Evolutionary conservation across 1,140 invertebrate species (phyloP).

Genomic region (Procambarus virginalis): DNA sequence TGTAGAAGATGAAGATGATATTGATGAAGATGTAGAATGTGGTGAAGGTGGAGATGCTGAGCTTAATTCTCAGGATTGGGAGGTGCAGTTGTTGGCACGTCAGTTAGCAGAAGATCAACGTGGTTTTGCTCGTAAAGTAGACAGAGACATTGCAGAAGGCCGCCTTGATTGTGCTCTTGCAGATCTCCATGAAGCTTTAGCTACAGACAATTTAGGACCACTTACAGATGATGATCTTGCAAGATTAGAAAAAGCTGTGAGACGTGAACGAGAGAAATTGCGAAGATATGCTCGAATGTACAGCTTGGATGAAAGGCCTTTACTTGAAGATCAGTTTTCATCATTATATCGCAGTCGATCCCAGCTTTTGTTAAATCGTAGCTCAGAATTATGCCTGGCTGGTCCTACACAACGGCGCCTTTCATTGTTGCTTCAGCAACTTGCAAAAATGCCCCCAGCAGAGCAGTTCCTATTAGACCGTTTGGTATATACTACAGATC

Average conservation of each 20-base stretch:
- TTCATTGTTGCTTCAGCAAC: constrained; percentile 55
- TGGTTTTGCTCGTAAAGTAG: constrained; percentile 61
- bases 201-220: constrained; percentile 65
- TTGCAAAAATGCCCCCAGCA: constrained; percentile 62
- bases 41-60: constrained; percentile 70
- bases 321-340: constrained; percentile 66
- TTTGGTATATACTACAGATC: constrained; percentile 62
- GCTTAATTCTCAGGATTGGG: constrained; percentile 81
- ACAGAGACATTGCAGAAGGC: constrained; percentile 67
- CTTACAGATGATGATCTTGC: constrained; percentile 63
- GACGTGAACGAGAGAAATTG: constrained; percentile 61
- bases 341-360: constrained; percentile 68
- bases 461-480: constrained; percentile 69
- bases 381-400: constrained; percentile 53
- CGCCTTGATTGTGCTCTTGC: constrained; percentile 61
- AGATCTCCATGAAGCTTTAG: constrained; percentile 69
- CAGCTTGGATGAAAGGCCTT: constrained; percentile 67
- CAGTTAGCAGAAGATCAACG: constrained; percentile 78
- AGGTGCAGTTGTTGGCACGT: constrained; percentile 84
- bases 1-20: constrained; percentile 71
- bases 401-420: constrained; percentile 60
- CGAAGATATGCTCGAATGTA: constrained; percentile 65
- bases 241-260: constrained; percentile 63
- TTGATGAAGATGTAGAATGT: constrained; percentile 53
- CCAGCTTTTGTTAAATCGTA: constrained; percentile 56